These are phyloP conservation scores for Microctenopoma stevenorrisi DNA, from an alignment of 2,797 vertebrate species.

Conservation along the genomic window DNA sequence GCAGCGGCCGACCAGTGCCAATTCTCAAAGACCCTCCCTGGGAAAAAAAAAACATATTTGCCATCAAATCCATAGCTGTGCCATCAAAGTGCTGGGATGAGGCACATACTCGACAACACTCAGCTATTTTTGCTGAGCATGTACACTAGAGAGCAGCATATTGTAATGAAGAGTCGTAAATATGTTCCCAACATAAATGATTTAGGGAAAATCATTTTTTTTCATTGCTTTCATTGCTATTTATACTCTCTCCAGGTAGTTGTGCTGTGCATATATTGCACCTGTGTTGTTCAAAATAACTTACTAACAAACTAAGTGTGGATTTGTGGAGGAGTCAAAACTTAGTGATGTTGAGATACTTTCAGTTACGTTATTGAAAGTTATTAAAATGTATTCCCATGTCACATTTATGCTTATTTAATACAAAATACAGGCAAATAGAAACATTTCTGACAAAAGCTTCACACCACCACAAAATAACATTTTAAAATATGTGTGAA, in stretches of 20 bases:
- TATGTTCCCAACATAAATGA: conserved; percentile 42
- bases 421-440: neutral
- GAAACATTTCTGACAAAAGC: neutral
- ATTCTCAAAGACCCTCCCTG: conserved; percentile 45
- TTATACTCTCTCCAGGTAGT: conserved; percentile 40
- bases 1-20: conserved; percentile 51
- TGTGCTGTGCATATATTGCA: conserved; percentile 30
- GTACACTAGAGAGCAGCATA: conserved; percentile 45
- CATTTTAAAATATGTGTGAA: neutral
- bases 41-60: conserved; percentile 29
- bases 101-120: conserved; percentile 28
- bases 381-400: neutral
- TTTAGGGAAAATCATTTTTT: conserved; percentile 40
- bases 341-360: neutral
- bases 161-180: conserved; percentile 57
- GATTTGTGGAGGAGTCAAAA: neutral
- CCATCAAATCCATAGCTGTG: conserved; percentile 41
- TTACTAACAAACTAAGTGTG: neutral
- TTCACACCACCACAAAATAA: neutral
- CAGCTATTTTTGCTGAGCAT: conserved; percentile 19
- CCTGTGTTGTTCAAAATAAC: conserved; percentile 16
- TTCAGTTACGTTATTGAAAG: neutral
- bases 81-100: conserved; percentile 42
- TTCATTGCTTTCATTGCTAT: conserved; percentile 49
- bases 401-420: neutral